These are phyloP conservation scores for Crossaster papposus DNA, from an alignment of 53 echinoderm and acorn worm species.

Conservation along the genomic window DNA sequence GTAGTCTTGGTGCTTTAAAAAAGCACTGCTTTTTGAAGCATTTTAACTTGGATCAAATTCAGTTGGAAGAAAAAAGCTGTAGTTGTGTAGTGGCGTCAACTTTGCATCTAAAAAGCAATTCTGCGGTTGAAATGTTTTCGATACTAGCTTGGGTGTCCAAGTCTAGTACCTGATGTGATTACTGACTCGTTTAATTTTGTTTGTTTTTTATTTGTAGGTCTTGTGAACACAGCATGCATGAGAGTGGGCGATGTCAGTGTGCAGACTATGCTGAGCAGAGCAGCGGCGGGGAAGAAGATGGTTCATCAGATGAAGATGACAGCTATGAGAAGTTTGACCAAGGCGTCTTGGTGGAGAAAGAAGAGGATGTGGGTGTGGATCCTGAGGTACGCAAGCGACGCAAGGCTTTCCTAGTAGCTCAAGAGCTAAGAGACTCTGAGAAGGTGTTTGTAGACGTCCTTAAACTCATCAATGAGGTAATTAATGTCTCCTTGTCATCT, in stretches of 20 bases:
- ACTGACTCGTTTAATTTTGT: neutral
- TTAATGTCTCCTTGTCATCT: neutral
- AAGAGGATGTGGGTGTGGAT: conserved; percentile 56
- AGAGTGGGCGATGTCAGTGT: conserved; percentile 63
- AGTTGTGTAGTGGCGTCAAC: too few species aligned
- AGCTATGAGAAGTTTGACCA: conserved; percentile 62
- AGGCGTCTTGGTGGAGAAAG: conserved; percentile 39
- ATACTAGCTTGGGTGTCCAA: too few species aligned
- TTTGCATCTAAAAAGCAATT: too few species aligned
- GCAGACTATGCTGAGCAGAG: conserved; percentile 65
- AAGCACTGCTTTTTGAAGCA: too few species aligned
- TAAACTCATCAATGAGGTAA: conserved; percentile 85
- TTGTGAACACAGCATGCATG: conserved; percentile 63
- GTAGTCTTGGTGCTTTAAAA: too few species aligned
- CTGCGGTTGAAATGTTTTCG: too few species aligned
- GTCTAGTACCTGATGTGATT: too few species aligned
- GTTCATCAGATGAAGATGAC: conserved; percentile 58
- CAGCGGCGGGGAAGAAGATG: conserved; percentile 59
- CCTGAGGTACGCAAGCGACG: conserved; percentile 65
- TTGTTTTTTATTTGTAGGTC: conserved; percentile 30
- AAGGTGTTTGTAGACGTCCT: conserved; percentile 92
- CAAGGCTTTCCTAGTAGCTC: conserved; percentile 91
- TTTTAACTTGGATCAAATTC: too few species aligned
- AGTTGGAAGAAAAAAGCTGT: too few species aligned
- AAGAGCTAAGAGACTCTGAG: conserved; percentile 91